Evolutionary conservation across 2,113 vertebrate genomes (phyloP).

Genomic region (Zosterops pallidus): DNA sequence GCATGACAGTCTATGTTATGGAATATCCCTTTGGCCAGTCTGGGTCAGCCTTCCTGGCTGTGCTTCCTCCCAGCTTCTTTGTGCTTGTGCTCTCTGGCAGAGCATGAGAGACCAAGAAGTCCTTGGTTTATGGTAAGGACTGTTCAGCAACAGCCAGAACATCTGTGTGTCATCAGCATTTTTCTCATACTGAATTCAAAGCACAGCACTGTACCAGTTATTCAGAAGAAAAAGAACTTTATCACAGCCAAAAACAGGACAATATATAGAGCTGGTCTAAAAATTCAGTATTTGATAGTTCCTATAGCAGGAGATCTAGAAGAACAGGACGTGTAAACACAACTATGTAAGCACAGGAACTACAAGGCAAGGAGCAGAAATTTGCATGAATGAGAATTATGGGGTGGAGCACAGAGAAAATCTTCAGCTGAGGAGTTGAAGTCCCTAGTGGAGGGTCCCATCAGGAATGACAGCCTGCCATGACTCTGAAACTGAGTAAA

Average conservation of each 20-base stretch:
- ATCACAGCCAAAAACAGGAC: neutral
- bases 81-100: neutral
- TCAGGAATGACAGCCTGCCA: neutral
- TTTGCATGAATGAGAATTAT: neutral
- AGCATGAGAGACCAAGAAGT: neutral
- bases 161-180: neutral
- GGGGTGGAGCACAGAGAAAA: neutral
- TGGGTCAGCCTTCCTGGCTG: neutral
- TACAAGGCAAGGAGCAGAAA: neutral
- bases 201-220: neutral
- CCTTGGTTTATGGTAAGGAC: neutral
- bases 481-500: neutral
- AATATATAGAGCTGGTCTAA: neutral
- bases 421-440: neutral
- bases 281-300: neutral
- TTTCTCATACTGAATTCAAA: neutral
- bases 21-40: neutral
- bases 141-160: neutral
- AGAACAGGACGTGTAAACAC: neutral
- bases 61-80: neutral
- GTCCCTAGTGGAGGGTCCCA: neutral
- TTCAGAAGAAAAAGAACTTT: neutral
- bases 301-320: neutral
- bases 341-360: neutral
- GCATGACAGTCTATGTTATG: neutral